Conservation (phyloP, 2,797 vertebrate genomes). For the Pipistrellus kuhlii region DNA sequence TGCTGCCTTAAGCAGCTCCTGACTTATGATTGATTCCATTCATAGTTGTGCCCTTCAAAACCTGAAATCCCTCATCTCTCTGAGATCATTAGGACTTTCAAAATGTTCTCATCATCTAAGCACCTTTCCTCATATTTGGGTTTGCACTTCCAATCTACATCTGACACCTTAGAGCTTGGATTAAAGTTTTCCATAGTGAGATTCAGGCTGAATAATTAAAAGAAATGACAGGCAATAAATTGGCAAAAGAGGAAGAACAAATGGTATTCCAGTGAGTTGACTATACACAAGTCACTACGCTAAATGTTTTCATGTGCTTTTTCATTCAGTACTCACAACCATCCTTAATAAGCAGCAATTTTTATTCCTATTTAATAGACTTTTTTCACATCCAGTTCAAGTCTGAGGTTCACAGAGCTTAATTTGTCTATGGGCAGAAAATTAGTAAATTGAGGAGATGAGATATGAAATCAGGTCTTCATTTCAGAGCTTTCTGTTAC, state of each 20-base stretch:
- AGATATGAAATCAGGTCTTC: background rate
- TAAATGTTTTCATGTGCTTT: background rate
- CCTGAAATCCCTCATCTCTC: background rate
- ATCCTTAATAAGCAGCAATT: constrained; percentile 1
- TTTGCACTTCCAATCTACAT: background rate
- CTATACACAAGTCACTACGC: background rate
- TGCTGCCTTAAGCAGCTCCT: background rate
- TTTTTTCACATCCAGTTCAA: constrained; percentile 16
- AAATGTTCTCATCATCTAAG: background rate
- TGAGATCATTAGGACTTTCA: background rate
- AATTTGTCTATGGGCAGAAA: constrained; percentile 4
- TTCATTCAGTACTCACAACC: background rate
- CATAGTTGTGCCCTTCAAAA: background rate
- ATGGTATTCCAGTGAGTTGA: background rate
- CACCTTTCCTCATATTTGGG: background rate
- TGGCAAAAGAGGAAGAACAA: background rate
- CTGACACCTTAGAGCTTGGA: background rate
- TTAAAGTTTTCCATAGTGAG: background rate
- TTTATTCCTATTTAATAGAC: background rate
- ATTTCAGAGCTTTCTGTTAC: background rate
- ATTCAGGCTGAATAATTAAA: background rate
- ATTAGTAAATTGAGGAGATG: background rate
- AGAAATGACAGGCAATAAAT: background rate
- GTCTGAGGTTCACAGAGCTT: background rate
- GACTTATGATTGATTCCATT: background rate